Conservation (phyloP, 2,113 vertebrate genomes). For the Lasiurus borealis region DNA sequence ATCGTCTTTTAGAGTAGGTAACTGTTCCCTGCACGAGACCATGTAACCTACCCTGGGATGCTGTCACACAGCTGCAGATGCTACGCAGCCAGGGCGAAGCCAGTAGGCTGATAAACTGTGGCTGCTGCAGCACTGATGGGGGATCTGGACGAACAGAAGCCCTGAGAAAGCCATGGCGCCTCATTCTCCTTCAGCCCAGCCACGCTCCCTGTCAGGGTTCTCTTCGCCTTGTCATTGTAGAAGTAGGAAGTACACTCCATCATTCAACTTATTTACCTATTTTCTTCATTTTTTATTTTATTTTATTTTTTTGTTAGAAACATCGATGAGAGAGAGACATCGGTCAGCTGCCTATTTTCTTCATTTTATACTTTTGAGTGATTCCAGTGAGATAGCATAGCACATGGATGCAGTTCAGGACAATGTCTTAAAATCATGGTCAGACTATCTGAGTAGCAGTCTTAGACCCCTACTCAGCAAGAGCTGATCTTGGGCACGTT, state of each 20-base stretch:
- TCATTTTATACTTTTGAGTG: background rate
- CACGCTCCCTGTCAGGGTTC: background rate
- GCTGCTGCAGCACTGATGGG: fast-evolving
- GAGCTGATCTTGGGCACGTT: background rate
- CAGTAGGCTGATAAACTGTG: background rate
- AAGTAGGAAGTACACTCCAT: background rate
- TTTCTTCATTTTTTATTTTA: background rate
- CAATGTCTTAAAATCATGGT: background rate
- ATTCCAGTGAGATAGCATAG: background rate
- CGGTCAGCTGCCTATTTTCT: too few relatives aligned
- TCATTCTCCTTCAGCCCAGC: background rate
- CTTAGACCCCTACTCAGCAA: fast-evolving
- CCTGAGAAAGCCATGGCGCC: background rate
- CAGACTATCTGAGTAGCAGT: background rate
- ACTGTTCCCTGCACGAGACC: too few relatives aligned
- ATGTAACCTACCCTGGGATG: background rate
- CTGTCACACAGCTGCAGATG: background rate
- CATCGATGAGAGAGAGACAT: too few relatives aligned
- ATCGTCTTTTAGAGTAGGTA: background rate
- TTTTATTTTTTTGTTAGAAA: too few relatives aligned
- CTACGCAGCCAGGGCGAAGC: background rate
- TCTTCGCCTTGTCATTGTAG: background rate
- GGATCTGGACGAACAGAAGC: fast-evolving
- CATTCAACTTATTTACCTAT: background rate
- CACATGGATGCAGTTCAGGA: background rate